Base-by-base conservation (phyloP, 2,888 invertebrate species). In the Ophraella communa region DNA sequence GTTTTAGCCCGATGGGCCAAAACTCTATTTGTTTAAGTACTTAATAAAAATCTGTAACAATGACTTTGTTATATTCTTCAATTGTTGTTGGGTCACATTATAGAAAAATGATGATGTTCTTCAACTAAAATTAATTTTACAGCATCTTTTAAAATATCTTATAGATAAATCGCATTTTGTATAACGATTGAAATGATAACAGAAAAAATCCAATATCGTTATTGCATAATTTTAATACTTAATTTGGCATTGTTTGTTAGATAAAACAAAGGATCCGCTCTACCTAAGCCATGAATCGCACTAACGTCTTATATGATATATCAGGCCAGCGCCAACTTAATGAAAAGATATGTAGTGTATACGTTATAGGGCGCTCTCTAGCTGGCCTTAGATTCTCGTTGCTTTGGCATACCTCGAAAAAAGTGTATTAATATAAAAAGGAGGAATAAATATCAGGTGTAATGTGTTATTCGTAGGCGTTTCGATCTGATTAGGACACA, bases 261-360 rank as follows among this genome's bases (percentile, higher is more conserved):
- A 3, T 30, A 10, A 11, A 11, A 54, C 49, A 44, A 57, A 47
- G 39, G 53, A 7, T 45, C 79, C 78, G 78, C 78, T 77, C 73
- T 65, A 58, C 58, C 67, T 66, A 64, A 67, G 74, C 62, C 60
- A 66, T 74, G 78, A 62, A 58, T 69, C 64, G 70, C 69, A 77
- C 76, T 78, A 77, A 58, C 74, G 74, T 76, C 78, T 77, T 79
- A 30, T 30, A 79, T 80, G 80, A 80, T 80, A 80, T 80, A 80
- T 80, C 79, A 74, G 77, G 60, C 71, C 73, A 74, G 74, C 76
- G 77, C 77, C 76, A 76, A 79, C 75, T 79, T 80, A 80, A 80
- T 80, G 80, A 80, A 80, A 80, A 80, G 79, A 80, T 80, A 80
- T 80, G 79, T 80, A 80, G 76, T 80, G 77, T 80, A 79, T 79